These are phyloP conservation scores for Diogma glabrata DNA, from an alignment of 2,888 invertebrate species.

Conservation along the genomic window DNA sequence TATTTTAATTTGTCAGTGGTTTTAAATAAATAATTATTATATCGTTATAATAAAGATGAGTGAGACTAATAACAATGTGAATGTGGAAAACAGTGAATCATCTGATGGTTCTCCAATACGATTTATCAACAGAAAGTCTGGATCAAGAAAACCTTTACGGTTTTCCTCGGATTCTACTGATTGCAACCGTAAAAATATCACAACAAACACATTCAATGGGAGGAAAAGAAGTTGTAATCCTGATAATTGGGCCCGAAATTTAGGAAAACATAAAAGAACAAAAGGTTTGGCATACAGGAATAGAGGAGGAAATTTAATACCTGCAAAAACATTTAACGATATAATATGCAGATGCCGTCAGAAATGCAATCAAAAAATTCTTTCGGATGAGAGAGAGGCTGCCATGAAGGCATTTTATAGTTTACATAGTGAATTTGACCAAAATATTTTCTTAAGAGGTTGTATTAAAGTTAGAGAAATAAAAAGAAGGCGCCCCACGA, in stretches of 20 bases:
- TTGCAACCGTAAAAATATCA: not conserved
- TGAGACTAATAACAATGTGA: conserved; percentile 10
- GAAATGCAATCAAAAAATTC: conserved; percentile 19
- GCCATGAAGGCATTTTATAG: conserved; percentile 16
- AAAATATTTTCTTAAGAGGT: conserved; percentile 22
- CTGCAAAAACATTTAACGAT: conserved; percentile 22
- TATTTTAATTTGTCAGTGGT: not conserved
- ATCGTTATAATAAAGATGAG: conserved; percentile 12
- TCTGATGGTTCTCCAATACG: conserved; percentile 13
- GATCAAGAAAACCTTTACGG: conserved; percentile 13
- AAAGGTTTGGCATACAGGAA: conserved; percentile 22
- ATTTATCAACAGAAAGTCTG: conserved; percentile 16
- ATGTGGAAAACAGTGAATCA: conserved; percentile 11
- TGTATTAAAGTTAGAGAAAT: conserved; percentile 18
- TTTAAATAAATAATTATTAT: too few relatives aligned
- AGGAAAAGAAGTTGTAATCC: conserved; percentile 15
- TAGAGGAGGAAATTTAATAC: conserved; percentile 21
- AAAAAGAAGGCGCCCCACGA: conserved; percentile 18
- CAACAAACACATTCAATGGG: not conserved
- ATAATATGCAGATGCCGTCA: conserved; percentile 18
- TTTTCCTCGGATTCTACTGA: conserved; percentile 16
- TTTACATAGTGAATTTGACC: conserved; percentile 21
- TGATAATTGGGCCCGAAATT: conserved; percentile 20
- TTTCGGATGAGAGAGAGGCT: conserved; percentile 19
- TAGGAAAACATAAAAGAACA: conserved; percentile 21